These are phyloP conservation scores for Poliocrania exsul DNA, from an alignment of 2,797 vertebrate species.

Conservation along the genomic window DNA sequence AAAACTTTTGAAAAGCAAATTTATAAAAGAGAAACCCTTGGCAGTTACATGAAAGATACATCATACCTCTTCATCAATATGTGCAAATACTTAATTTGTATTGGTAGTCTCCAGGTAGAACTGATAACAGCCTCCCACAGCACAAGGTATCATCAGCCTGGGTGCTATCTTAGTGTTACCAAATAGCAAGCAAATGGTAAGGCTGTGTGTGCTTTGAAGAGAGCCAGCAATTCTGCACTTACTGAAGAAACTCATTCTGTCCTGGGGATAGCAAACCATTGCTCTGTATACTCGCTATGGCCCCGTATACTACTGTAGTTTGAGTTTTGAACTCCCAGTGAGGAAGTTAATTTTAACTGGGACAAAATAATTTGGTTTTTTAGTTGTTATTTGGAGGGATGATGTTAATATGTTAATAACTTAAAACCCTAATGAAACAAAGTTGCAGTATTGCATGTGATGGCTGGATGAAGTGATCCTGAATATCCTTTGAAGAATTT, in stretches of 20 bases:
- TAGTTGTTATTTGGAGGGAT: not conserved
- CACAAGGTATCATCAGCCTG: not conserved
- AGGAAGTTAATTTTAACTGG: not conserved
- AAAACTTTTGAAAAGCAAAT: not conserved
- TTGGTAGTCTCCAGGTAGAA: not conserved
- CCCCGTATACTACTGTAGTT: accelerated
- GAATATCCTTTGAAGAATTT: not conserved
- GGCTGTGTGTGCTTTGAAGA: not conserved
- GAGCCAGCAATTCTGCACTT: not conserved
- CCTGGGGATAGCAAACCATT: not conserved
- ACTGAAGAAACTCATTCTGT: not conserved
- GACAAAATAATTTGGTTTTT: not conserved
- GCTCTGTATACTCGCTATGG: not conserved
- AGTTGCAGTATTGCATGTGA: not conserved
- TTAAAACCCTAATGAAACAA: not conserved
- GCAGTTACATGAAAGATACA: not conserved
- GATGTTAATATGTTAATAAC: not conserved
- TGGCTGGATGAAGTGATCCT: not conserved
- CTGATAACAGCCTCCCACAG: not conserved
- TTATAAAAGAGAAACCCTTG: not conserved
- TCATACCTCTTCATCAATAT: not conserved
- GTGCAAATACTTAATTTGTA: not conserved
- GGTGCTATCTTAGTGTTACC: not conserved
- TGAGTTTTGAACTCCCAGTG: not conserved
- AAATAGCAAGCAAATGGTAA: not conserved